These are phyloP conservation scores for Aplidium turbinatum DNA, from an alignment of 23 tunicate genomes.

Conservation along the genomic window DNA sequence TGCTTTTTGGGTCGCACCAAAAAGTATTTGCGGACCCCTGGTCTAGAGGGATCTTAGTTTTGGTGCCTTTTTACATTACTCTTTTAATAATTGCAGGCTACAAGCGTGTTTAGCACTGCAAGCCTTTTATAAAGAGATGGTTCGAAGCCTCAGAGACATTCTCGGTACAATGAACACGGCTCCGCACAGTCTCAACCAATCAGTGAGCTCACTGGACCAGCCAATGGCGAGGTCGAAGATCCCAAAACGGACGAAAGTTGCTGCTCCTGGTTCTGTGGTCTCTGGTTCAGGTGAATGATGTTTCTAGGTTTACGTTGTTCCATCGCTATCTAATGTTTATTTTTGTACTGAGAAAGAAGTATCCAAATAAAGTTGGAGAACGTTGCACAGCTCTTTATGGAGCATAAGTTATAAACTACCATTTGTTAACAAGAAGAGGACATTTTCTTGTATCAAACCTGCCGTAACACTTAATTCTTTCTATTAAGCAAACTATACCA, in stretches of 20 bases:
- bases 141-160: constrained; percentile 55
- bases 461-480: too few species aligned
- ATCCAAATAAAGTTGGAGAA: too few species aligned
- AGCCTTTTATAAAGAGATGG: constrained; percentile 61
- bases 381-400: too few species aligned
- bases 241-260: constrained; percentile 43
- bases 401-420: too few species aligned
- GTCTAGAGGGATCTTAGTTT: too few species aligned
- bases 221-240: constrained; percentile 31
- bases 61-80: neutral
- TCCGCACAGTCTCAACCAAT: constrained; percentile 71
- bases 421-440: too few species aligned
- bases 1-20: too few species aligned
- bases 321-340: neutral
- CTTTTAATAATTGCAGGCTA: constrained; percentile 37
- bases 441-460: too few species aligned
- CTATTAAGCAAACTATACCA: too few species aligned
- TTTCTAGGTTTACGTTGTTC: neutral
- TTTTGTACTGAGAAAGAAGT: neutral
- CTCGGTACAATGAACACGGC: constrained; percentile 55
- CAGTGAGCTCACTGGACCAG: constrained; percentile 73
- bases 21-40: too few species aligned
- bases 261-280: constrained; percentile 73
- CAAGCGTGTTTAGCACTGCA: constrained; percentile 80
- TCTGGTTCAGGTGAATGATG: constrained; percentile 70